A percentile compares a stretch with the other conserved stretches of the same genome.
Evolutionary conservation across 2,797 vertebrate genomes (phyloP).

Genomic region (Rhincodon typus): DNA sequence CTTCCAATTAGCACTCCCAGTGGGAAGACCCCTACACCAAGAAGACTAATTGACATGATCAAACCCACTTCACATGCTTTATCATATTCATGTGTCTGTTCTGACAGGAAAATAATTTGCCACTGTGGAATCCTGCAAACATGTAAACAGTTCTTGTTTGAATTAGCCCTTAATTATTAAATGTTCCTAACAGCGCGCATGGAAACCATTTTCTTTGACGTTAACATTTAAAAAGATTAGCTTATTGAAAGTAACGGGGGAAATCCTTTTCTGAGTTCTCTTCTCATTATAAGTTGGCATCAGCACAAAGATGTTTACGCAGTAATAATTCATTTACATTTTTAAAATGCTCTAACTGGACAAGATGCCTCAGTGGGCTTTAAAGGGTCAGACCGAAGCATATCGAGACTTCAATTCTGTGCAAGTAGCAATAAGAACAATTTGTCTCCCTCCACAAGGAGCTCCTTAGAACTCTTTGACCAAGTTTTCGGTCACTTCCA

Average conservation of each 20-base stretch:
- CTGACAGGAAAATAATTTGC: not conserved
- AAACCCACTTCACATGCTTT: too few relatives aligned
- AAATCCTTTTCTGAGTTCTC: not conserved
- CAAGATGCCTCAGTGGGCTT: not conserved
- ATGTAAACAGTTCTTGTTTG: not conserved
- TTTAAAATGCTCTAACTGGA: not conserved
- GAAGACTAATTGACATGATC: not conserved
- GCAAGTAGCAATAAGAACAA: not conserved
- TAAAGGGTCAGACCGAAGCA: too few relatives aligned
- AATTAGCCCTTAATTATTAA: slow-evolving; percentile 27
- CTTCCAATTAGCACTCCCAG: not conserved
- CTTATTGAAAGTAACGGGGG: not conserved
- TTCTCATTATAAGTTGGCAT: not conserved
- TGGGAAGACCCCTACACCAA: not conserved
- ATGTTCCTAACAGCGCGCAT: not conserved
- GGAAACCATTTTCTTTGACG: slow-evolving; percentile 14
- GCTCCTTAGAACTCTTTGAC: not conserved
- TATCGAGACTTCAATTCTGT: too few relatives aligned
- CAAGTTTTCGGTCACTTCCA: not conserved
- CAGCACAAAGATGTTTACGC: not conserved
- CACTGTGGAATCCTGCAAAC: not conserved
- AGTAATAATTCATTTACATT: not conserved
- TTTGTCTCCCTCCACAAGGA: too few relatives aligned
- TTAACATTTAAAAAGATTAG: slow-evolving; percentile 2
- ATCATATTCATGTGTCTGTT: not conserved